These are phyloP conservation scores for Bolinopsis microptera DNA, from an alignment of 37 sponge, comb jelly and placozoan species.

Conservation along the genomic window DNA sequence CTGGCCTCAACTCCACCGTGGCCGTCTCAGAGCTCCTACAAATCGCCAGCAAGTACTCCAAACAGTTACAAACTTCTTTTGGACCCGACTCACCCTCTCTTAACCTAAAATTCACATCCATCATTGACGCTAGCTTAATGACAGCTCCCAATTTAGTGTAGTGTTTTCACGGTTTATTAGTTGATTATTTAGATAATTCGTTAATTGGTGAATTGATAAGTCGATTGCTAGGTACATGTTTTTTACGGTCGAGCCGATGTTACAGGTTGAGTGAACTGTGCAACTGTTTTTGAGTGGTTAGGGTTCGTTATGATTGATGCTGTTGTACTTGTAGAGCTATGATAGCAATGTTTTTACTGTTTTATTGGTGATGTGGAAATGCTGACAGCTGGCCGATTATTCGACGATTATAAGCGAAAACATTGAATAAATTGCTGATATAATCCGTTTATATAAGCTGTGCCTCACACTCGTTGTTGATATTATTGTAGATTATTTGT, in stretches of 20 bases:
- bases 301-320: background rate
- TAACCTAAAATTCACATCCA: conserved; percentile 21
- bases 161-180: background rate
- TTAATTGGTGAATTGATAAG: background rate
- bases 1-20: conserved; percentile 46
- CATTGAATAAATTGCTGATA: background rate
- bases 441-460: background rate
- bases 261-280: background rate
- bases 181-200: background rate
- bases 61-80: conserved; percentile 13
- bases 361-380: background rate
- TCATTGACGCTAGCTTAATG: conserved; percentile 20
- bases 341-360: background rate
- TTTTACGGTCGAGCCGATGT: background rate
- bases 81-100: conserved; percentile 42
- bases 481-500: conserved; percentile 55
- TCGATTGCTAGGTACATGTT: background rate
- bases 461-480: background rate
- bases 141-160: background rate
- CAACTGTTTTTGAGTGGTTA: background rate
- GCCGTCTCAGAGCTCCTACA: conserved; percentile 19
- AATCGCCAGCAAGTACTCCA: conserved; percentile 48
- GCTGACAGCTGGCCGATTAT: background rate
- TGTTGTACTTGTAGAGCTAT: background rate
- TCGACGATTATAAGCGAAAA: background rate